Base-by-base conservation (phyloP, 2,113 vertebrate species). In the Ceyx cyanopectus region DNA sequence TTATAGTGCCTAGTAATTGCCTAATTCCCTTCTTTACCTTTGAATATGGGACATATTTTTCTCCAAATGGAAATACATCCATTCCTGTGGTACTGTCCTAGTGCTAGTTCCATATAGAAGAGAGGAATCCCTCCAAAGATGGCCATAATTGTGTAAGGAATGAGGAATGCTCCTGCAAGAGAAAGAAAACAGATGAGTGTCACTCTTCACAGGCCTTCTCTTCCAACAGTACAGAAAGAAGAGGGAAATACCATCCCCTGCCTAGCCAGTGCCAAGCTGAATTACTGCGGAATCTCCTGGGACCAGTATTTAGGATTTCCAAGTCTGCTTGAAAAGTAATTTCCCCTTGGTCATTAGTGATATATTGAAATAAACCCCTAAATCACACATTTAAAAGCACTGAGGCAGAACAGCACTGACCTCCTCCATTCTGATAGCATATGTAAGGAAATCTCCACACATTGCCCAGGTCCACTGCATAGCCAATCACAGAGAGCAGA, bases 61-160 rank as follows among this genome's bases (percentile, higher is more conserved):
- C 98, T 99, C 99, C 99, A 99, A 72, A 99, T 98, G n/a, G 99
- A 99, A 97, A 99, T 99, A 84, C 99, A 99, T 62, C 99, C 99
- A 5, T 98, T 99, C 89, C 99, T 98, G 96, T 99, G 99, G 94
- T 99, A 99, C 97, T 99, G 99, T 27, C 99, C 99, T 58, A 99
- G 97, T 1, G 98, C 99, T 46, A 99, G 98, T 96, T 99, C 99
- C 99, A 99, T 99, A 92, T 99, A 99, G 97, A 99, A 99, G 54
- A 99, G 98, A 3, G 99, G 99, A 77, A 99, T 99, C 3, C 99
- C 99, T 56, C 99, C 99, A 4, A 99, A 99, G 86, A 99, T 96
- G 14, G 99, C 99, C 99, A 99, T 99, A 96, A 99, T 97, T 81
- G 98, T 97, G 92, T 99, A 99, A 75, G 99, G 99, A 58, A 99